Evolutionary conservation across 2,888 invertebrate genomes (phyloP).

Genomic region (Sicus ferrugineus): DNA sequence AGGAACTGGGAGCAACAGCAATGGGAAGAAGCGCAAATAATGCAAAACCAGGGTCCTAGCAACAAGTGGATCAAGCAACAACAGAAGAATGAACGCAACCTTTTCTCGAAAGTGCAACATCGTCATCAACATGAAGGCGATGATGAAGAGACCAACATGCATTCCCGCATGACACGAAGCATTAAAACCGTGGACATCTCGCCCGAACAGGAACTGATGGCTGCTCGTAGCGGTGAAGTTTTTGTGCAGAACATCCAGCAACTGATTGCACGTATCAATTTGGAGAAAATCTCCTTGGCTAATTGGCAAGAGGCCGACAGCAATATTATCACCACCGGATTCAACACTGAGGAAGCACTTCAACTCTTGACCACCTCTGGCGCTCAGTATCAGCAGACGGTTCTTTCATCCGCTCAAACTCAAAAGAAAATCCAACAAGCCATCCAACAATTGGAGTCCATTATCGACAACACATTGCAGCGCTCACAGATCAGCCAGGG

Average conservation of each 20-base stretch:
- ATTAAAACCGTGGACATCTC: slow-evolving; percentile 22
- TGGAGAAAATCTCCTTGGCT: slow-evolving; percentile 42
- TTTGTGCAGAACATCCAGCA: slow-evolving; percentile 44
- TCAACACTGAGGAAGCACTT: slow-evolving; percentile 15
- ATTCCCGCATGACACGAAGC: slow-evolving; percentile 16
- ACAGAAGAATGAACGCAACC: not conserved
- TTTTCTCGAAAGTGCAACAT: too few species aligned
- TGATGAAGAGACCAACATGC: not conserved
- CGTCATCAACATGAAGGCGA: not conserved
- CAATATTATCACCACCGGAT: not conserved
- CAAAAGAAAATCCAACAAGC: slow-evolving; percentile 5
- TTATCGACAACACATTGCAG: slow-evolving; percentile 41
- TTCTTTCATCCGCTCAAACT: not conserved
- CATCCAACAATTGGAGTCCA: slow-evolving; percentile 36
- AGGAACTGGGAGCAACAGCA: not conserved
- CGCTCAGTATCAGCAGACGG: slow-evolving; percentile 18
- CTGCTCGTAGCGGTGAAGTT: slow-evolving; percentile 30
- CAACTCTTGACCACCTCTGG: slow-evolving; percentile 43
- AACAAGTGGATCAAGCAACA: not conserved
- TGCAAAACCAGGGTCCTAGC: not conserved
- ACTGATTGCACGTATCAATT: slow-evolving; percentile 41
- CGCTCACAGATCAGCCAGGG: not conserved
- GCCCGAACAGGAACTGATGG: slow-evolving; percentile 30
- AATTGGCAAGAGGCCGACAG: not conserved
- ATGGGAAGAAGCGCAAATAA: not conserved